Evolutionary conservation across 2,888 invertebrate genomes (phyloP).

Genomic region (Sarcophaga subvicina): DNA sequence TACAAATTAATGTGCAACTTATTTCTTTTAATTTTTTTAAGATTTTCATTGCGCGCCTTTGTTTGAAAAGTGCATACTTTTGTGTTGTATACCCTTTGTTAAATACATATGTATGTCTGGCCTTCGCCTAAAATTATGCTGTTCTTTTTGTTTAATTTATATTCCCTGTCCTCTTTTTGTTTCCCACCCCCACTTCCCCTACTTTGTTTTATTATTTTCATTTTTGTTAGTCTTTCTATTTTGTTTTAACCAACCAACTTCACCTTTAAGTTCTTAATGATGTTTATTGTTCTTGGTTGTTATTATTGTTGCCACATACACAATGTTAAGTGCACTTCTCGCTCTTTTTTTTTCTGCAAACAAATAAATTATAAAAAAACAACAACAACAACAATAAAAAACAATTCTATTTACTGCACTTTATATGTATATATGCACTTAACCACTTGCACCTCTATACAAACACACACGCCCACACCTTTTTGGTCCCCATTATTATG

Average conservation of each 20-base stretch:
- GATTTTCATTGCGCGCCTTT: neutral
- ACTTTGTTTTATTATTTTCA: too few relatives aligned
- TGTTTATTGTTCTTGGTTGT: too few relatives aligned
- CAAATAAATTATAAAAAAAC: too few relatives aligned
- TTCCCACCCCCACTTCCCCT: neutral
- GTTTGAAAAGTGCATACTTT: slow-evolving; percentile 26
- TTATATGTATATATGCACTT: slow-evolving; percentile 34
- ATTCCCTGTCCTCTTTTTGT: neutral
- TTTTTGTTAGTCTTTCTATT: neutral
- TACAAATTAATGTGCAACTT: slow-evolving; percentile 7
- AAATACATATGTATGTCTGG: slow-evolving; percentile 54
- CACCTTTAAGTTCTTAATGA: slow-evolving; percentile 40
- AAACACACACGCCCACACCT: slow-evolving; percentile 30
- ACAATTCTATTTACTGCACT: slow-evolving; percentile 49
- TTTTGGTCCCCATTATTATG: slow-evolving; percentile 49
- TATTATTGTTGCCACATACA: slow-evolving; percentile 46
- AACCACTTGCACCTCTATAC: too few relatives aligned
- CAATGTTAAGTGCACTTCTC: slow-evolving; percentile 66
- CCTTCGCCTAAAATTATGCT: slow-evolving; percentile 67
- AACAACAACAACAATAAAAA: too few relatives aligned
- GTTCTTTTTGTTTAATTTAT: slow-evolving; percentile 40
- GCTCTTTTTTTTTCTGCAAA: slow-evolving; percentile 12
- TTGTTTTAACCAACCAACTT: slow-evolving; percentile 39
- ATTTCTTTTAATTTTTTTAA: slow-evolving; percentile 45
- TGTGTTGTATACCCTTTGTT: slow-evolving; percentile 16